These are phyloP conservation scores for Meandrina meandrites DNA, from an alignment of 92 coral and sea anemone genomes.

Conservation along the genomic window DNA sequence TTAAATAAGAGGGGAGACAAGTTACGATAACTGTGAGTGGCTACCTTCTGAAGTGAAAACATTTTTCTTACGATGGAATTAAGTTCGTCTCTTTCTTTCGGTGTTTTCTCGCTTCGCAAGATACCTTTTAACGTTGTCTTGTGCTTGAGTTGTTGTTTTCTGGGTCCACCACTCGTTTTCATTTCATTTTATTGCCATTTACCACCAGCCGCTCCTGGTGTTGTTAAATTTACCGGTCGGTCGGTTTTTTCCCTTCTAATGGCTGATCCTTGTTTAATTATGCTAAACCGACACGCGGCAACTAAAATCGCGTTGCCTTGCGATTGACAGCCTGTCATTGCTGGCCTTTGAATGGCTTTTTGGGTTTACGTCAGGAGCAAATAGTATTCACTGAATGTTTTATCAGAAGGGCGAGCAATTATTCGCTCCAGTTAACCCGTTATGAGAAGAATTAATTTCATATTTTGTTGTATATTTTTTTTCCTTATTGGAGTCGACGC, in stretches of 20 bases:
- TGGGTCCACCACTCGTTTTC: neutral
- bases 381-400: constrained; percentile 31
- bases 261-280: constrained; percentile 21
- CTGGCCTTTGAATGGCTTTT: constrained; percentile 40
- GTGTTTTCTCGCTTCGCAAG: neutral
- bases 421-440: constrained; percentile 41
- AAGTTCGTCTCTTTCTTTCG: neutral
- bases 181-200: constrained; percentile 1
- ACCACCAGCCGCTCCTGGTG: constrained; percentile 31
- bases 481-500: neutral
- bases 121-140: neutral
- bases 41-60: neutral
- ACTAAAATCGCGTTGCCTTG: constrained; percentile 7
- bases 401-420: constrained; percentile 24
- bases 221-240: constrained; percentile 21
- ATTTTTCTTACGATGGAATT: neutral
- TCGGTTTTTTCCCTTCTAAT: constrained; percentile 13
- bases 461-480: neutral
- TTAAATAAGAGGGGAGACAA: neutral
- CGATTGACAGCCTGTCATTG: constrained; percentile 44
- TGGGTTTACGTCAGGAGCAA: constrained; percentile 30
- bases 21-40: neutral
- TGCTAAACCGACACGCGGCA: constrained; percentile 47
- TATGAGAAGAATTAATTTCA: constrained; percentile 27
- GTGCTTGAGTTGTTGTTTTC: neutral